Base-by-base conservation (phyloP, 2,797 vertebrate genomes). In the Argya squamiceps region DNA sequence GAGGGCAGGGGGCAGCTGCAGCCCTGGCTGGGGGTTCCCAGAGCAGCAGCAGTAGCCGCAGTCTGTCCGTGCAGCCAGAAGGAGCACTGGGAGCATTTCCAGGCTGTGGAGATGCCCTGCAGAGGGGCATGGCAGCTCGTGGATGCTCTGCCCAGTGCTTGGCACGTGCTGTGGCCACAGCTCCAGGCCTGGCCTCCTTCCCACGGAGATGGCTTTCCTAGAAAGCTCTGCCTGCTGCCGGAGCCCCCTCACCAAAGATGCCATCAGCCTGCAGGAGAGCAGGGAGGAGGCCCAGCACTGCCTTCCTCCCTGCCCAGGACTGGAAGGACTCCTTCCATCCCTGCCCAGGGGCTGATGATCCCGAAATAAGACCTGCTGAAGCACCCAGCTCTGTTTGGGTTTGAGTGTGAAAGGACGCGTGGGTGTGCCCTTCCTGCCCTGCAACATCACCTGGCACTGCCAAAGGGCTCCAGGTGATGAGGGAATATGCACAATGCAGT, bases 11-110 rank as follows among this genome's bases (percentile, higher is more conserved):
- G 55, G 55, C 46, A 73, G 34, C 29, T 12, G 30, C 9, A 23
- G 9, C 3, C 12, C 59, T 12, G 74, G 8, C 10, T 7, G n/a
- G 26, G 43, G 26, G 30, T 2, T 23, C 69, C 84, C 56, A 24
- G 39, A 2, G 7, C 36, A 15, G 6, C n/a, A 1, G 1, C 32
- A 43, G 32, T 1, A 5, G 4, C 58, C 1, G 0, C 1, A 1
- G 23, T 9, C 2, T 3, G 15, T 50, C 53, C 0, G 1, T 71
- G 64, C 70, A 17, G 53, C 3, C 29, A 55, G 59, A 5, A 24
- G 47, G 53, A 74, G 91, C 8, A 0, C 9, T 7, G 37, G 53
- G 49, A 50, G 17, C 0, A 0, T 50, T 41, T 27, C 62, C 36
- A 10, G 4, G 86, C 74, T 9, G 9, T 2, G 5, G 52, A 74